Conservation (phyloP, 2,888 invertebrate genomes). For the Microchrysa polita region DNA sequence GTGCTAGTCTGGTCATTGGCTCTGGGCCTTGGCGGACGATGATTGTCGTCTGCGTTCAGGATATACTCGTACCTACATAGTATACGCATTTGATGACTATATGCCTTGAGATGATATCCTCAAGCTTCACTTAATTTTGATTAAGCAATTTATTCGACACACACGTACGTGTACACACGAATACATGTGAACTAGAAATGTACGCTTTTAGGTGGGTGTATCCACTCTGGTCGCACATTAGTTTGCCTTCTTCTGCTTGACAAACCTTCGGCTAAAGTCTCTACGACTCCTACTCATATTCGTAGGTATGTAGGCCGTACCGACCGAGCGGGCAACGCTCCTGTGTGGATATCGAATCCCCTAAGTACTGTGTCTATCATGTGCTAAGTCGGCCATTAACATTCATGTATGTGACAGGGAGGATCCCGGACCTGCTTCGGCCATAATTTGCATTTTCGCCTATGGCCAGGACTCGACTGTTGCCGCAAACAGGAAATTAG, state of each 20-base stretch:
- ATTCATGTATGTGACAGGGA: not conserved
- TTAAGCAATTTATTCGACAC: conserved; percentile 28
- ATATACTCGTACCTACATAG: no score
- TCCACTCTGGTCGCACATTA: not conserved
- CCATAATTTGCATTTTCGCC: no score
- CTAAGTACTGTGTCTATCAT: not conserved
- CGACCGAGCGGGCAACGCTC: not conserved
- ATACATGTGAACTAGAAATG: not conserved
- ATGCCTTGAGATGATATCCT: no score
- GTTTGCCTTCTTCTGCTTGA: not conserved
- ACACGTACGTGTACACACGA: no score
- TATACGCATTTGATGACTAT: no score
- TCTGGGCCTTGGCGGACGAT: no score
- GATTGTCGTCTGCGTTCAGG: no score
- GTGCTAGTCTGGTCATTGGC: not conserved
- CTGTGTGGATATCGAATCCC: not conserved
- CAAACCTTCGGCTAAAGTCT: no score
- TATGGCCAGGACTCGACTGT: no score
- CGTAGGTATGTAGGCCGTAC: not conserved
- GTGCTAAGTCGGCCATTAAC: conserved; percentile 24
- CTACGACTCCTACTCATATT: not conserved
- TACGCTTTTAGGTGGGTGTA: not conserved
- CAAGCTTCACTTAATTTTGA: conserved; percentile 9
- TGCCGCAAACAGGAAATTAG: no score
- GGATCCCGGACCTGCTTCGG: no score